Evolutionary conservation across 2,113 vertebrate species (phyloP), one percentile per base, ranked within the genome.

Genomic region (Rhadina sibilatrix): DNA sequence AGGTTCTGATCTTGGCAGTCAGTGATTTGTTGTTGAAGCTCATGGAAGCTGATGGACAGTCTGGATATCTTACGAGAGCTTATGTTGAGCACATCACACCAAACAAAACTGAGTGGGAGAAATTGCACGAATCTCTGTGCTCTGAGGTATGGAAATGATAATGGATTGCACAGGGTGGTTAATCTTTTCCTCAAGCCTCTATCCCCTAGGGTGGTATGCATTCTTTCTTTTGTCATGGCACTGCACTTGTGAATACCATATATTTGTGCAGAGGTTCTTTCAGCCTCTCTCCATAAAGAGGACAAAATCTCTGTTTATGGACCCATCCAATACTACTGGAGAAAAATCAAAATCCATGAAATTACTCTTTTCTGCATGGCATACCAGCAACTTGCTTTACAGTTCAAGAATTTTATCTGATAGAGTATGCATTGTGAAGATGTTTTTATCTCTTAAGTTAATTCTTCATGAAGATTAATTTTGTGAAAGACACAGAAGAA

Each of bases 1-100:
- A 98, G 96, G 96, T 98, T 94, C 97, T 99, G 63, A 98, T 98
- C 50, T 96, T 96, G 87, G 97, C 98, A 38, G 98, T 98, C 15
- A 97, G 98, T 83, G 98, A 97, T 72, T 85, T 99, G 70, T 96
- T 99, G 44, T 97, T 97, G 81, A 97, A 97, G 6, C 94, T 99
- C 42, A 47, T 97, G 59, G 98, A 98, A 60, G 97, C 97, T 72
- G 97, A 98, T 11, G 90, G 93, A n/a, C 72, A 92, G 38, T 95
- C 96, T 50, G 93, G 77, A 52, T 76, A 74, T 81, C 91, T 99
- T 49, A 93, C 98, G 77, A 81, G 87, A 57, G 96, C 97, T 77
- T 99, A 98, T 38, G 78, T 99, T 78, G 97, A 92, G 59, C 94
- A 76, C 7, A 71, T 99, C 86, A 98, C 87, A 24, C 99, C 98